These are phyloP conservation scores for Lepidocolaptes lacrymiger DNA, from an alignment of 2,797 vertebrate genomes.

Conservation along the genomic window DNA sequence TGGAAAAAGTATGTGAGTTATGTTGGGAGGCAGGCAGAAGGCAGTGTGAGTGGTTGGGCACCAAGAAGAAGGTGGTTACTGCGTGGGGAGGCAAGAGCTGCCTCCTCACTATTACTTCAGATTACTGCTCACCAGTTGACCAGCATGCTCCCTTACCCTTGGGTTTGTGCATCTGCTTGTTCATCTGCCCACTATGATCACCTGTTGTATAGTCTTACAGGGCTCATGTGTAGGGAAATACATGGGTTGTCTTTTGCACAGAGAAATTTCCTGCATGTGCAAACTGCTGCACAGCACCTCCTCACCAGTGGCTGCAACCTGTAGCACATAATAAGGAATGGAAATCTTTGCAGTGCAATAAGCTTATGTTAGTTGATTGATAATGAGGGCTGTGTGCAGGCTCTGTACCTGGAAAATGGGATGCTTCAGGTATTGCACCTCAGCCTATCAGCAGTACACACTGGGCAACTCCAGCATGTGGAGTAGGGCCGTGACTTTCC, in stretches of 20 bases:
- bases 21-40: neutral
- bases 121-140: neutral
- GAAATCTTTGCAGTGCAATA: neutral
- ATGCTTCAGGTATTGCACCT: neutral
- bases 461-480: neutral
- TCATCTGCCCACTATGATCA: fast-evolving
- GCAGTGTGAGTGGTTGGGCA: neutral
- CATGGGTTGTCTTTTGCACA: neutral
- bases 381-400: neutral
- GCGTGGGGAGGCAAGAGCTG: neutral
- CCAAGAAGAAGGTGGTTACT: neutral
- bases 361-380: neutral
- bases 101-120: neutral
- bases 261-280: neutral
- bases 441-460: neutral
- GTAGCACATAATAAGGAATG: neutral
- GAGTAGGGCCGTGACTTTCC: neutral
- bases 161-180: neutral
- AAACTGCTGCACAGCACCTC: neutral
- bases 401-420: neutral
- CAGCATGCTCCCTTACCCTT: neutral
- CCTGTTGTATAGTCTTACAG: neutral
- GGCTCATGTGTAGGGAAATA: neutral
- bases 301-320: neutral
- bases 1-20: neutral